phyloP scores from a whole-genome alignment of 2,113 vertebrate genomes.

The Phalacrocorax aristotelis region DNA sequence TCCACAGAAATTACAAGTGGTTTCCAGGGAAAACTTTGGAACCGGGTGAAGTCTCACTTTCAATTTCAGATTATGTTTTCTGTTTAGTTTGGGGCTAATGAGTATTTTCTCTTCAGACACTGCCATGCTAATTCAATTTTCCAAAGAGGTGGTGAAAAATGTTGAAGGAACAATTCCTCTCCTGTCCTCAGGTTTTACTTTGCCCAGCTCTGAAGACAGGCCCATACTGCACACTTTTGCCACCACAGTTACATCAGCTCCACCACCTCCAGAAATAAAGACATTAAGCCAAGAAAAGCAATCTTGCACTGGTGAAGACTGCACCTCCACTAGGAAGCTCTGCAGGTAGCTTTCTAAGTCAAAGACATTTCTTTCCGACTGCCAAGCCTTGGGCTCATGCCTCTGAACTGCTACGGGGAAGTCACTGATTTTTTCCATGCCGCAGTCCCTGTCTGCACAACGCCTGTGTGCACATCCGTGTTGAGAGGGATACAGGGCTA shows the following conservation, averaged over 20 bases:
- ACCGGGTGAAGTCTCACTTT: background rate
- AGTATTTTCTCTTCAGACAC: background rate
- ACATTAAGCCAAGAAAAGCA: constrained; percentile 11
- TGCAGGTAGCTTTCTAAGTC: background rate
- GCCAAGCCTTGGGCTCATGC: fast-evolving
- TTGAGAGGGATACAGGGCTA: background rate
- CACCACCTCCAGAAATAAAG: background rate
- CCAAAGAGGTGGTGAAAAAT: background rate
- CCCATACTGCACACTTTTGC: background rate
- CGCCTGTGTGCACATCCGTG: background rate
- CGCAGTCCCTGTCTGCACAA: background rate
- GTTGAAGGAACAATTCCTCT: background rate
- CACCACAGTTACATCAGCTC: background rate
- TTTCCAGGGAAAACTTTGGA: background rate
- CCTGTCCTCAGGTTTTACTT: background rate
- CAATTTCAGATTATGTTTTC: background rate
- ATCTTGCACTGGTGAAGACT: background rate
- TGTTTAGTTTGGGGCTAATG: background rate
- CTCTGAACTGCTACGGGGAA: background rate
- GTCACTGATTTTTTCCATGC: background rate
- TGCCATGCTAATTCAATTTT: background rate
- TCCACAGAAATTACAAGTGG: background rate
- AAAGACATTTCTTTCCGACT: background rate
- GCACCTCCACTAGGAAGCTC: background rate
- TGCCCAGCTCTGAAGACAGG: background rate